These are phyloP conservation scores for Lampris megalopsis DNA, from an alignment of 2,113 vertebrate genomes.

Conservation along the genomic window DNA sequence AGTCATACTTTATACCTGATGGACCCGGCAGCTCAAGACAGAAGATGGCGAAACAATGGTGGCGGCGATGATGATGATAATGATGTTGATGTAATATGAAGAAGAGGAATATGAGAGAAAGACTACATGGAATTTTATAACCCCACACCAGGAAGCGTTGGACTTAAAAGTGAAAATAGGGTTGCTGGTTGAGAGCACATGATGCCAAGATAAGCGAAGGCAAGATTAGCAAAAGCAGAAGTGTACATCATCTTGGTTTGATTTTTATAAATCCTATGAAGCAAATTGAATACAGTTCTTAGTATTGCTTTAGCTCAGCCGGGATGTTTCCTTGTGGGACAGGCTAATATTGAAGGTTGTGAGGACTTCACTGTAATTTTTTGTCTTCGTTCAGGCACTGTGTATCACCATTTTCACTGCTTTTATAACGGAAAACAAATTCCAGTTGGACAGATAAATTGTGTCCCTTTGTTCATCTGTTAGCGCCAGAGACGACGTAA, in stretches of 20 bases:
- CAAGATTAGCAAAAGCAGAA: neutral
- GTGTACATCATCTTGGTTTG: neutral
- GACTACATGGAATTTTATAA: neutral
- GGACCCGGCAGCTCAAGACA: too few relatives aligned
- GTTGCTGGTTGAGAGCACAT: neutral
- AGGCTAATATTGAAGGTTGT: neutral
- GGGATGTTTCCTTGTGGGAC: neutral
- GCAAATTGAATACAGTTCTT: neutral
- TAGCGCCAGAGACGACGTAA: constrained; percentile 30
- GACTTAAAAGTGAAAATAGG: constrained; percentile 13
- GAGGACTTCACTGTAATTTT: neutral
- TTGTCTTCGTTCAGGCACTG: neutral
- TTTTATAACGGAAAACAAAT: constrained; percentile 30
- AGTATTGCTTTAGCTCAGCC: too few relatives aligned
- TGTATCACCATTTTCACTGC: constrained; percentile 11
- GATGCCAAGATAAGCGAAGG: constrained; percentile 9
- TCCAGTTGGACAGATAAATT: constrained; percentile 40
- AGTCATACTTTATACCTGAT: too few relatives aligned
- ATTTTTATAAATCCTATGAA: neutral
- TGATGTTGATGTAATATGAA: constrained; percentile 18
- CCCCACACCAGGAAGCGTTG: neutral
- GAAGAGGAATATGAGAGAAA: constrained; percentile 13
- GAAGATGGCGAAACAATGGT: too few relatives aligned
- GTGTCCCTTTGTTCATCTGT: constrained; percentile 41
- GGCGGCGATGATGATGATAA: constrained; percentile 15